Base-by-base conservation (phyloP, 2,113 vertebrate genomes). In the Ophthalmolycus amberensis region DNA sequence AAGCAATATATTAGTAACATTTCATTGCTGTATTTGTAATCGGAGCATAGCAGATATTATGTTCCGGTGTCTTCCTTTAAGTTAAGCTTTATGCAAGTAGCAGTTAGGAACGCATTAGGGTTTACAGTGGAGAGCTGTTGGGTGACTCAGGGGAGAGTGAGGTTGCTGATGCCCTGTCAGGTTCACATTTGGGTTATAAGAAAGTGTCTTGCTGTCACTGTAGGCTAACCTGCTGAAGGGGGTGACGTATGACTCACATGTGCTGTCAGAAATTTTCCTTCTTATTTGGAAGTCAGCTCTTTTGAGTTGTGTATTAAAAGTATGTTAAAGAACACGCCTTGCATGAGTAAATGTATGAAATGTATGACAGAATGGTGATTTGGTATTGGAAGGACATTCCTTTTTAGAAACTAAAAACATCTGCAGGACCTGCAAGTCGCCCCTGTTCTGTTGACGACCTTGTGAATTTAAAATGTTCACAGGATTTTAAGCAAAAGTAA, bases 131-230 rank as follows among this genome's bases (percentile, higher is more conserved):
- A 81, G 29, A 50, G 69, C 79, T 88, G 83, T 69, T 38, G 60
- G 82, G 34, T 89, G 90, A 90, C 77, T 91, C 86, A 88, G 70
- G 69, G 79, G 74, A 78, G 68, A 74, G 58, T 8, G 71, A 85
- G 79, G 79, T 75, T 90, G 87, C 70, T 84, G 60, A 88, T 80
- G 85, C 65, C 82, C 76, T 76, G 84, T 84, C 83, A 80, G 42
- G 46, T 85, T 88, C 77, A 85, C 77, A 85, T 82, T 42, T 79
- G 52, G 84, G 87, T 91, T 75, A 89, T 78, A 82, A 66, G 78
- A 82, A 71, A 84, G 77, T 75, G 71, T 91, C 83, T 42, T 48
- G 25, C 88, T 92, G 91, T 89, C 88, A 89, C 79, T 73, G 76
- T 32, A 22, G 77, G 64, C 80, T 59, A 79, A 77, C 81, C 42